These are phyloP conservation scores for Xyrichtys novacula DNA, from an alignment of 2,797 vertebrate genomes.

Conservation along the genomic window DNA sequence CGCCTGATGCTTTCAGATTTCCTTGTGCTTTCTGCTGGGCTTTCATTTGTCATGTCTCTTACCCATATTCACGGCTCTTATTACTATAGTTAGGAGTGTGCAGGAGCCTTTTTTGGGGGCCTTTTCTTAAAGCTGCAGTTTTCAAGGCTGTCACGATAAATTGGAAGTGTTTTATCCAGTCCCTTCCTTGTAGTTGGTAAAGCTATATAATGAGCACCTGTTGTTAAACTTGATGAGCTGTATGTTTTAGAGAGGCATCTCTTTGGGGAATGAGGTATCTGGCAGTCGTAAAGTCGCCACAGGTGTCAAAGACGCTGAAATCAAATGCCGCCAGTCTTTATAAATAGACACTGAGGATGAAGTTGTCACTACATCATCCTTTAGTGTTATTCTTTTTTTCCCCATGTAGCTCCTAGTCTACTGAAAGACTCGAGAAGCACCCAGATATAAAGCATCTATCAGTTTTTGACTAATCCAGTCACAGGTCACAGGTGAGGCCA, in stretches of 20 bases:
- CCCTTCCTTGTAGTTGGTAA: slow-evolving; percentile 5
- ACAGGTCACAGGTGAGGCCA: no score
- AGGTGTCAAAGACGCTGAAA: slow-evolving; percentile 11
- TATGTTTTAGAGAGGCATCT: slow-evolving; percentile 9
- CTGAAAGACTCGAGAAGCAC: no score
- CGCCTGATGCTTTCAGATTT: slow-evolving; percentile 87
- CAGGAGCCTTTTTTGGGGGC: slow-evolving; percentile 11
- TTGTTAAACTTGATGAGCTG: slow-evolving; percentile 32
- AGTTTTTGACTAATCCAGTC: no score
- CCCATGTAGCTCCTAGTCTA: no score
- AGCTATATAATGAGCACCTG: slow-evolving; percentile 10
- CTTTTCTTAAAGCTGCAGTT: slow-evolving; percentile 25
- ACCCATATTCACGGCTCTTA: slow-evolving; percentile 50
- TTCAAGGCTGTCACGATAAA: neutral
- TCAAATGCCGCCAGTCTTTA: neutral
- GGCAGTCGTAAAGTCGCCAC: slow-evolving; percentile 18
- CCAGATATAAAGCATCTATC: no score
- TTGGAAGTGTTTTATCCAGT: neutral
- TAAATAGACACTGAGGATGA: neutral
- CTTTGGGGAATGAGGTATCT: slow-evolving; percentile 1
- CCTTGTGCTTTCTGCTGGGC: slow-evolving; percentile 57
- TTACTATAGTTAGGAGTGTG: slow-evolving; percentile 20
- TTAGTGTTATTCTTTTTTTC: neutral
- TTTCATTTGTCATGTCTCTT: slow-evolving; percentile 66
- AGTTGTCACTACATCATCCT: neutral